Evolutionary conservation across 2,888 invertebrate genomes (phyloP), one percentile per base, ranked within the genome.

Genomic region (Drosophila emarginata): DNA sequence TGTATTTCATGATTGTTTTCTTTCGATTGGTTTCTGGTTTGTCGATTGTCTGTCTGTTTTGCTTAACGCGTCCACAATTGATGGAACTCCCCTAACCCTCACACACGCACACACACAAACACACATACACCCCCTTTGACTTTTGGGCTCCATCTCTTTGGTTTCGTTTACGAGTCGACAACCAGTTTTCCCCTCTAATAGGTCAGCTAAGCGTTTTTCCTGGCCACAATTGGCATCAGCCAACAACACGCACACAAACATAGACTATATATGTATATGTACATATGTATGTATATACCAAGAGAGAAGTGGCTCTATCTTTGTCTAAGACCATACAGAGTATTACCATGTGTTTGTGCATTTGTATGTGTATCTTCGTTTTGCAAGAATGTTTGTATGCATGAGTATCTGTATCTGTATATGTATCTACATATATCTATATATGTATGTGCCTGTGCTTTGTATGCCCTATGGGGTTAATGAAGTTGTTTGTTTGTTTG

Each of bases 401-500:
- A 32, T 32, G 32, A 32, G 32, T 32, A 32, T 32, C 11, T 45
- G 18, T 15, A 45, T 18, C 5, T 18, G 18, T 45, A 3, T 45
- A 18, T 40, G 9, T 45, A 15, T 57, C 61, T 64, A 37, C 57
- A 67, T 67, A 37, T 60, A 67, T 67, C 50, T 65, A 52, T 71
- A 45, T 28, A 6, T 51, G 36, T 23, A 23, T 26, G n/a, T 28
- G 54, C 64, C 57, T 72, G 73, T 73, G 66, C 57, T 52, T 51
- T 67, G 65, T 71, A 73, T 77, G 77, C 80, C 83, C 77, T 77
- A 57, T 69, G 75, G 79, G 86, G 80, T 80, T 80, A 87, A 83
- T 88, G 77, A 83, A 89, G 83, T 83, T 88, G 79, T 88, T 82
- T 78, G 76, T 80, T 80, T 79, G 80, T 75, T 79, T 78, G 75